Base-by-base conservation (phyloP, 2,888 invertebrate species). In the Yponomeuta malinellus region DNA sequence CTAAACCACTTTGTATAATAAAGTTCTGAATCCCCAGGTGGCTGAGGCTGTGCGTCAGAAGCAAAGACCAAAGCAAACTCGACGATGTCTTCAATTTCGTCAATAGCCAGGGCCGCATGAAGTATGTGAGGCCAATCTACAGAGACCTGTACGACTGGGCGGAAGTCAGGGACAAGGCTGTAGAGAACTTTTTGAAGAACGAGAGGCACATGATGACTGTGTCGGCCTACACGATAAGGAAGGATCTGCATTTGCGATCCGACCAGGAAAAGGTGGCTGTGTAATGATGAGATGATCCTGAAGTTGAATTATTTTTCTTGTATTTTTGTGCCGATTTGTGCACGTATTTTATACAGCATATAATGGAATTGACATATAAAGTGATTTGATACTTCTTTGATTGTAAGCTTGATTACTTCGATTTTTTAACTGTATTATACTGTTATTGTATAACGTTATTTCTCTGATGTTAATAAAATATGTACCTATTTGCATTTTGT, bases 121-220 rank as follows among this genome's bases (percentile, higher is more conserved):
- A 98, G 85, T 98, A 95, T 87, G 95, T 97, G 2, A 93, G 97
- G 52, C 98, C 98, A 2, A 92, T 98, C 69, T 98, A 97, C 87
- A 94, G 96, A 73, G 97, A 97, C 81, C 90, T 98, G 72, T 96
- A 95, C 76, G 93, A 90, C 0, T 98, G 98, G 98, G 95, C 96
- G 73, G 94, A 93, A 33, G 94, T 95, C 0, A 93, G 96, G 73
- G 87, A 93, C 1, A 84, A 80, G 73, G 95, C 97, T 0, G 93
- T 97, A 68, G 93, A 95, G 48, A 96, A 95, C 78, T 98, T 96
- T 88, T 83, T 94, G 66, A 86, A 92, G 66, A 94, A 96, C 74
- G 94, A 94, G 78, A 86, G 93, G 68, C 92, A 94, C 79, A 97
- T 98, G 97, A 98, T 98, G 96, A 95, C 95, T 76, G 95, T 97